Percentiles rank a stretch among this genome's conserved stretches.
phyloP scores from a whole-genome alignment of 2,888 invertebrate genomes.

The Marronus borbonicus region DNA sequence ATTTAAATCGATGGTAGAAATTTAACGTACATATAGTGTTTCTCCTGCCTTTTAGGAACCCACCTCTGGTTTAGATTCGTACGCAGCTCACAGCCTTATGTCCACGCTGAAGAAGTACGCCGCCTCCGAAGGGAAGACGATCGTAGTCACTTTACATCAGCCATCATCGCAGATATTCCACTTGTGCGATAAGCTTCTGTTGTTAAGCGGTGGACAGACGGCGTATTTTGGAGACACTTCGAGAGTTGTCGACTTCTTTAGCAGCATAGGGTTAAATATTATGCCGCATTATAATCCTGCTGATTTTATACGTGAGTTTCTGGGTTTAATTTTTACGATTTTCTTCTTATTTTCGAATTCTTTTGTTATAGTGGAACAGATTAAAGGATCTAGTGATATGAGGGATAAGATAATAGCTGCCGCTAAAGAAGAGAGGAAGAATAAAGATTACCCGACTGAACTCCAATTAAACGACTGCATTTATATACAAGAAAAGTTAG shows the following conservation, averaged over 20 bases:
- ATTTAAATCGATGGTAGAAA: background rate
- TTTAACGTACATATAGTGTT: slow-evolving; percentile 26
- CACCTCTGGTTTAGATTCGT: slow-evolving; percentile 87
- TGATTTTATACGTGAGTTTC: slow-evolving; percentile 83
- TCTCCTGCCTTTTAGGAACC: slow-evolving; percentile 76
- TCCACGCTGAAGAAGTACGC: slow-evolving; percentile 82
- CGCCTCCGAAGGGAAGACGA: slow-evolving; percentile 82
- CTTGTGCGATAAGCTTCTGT: slow-evolving; percentile 83
- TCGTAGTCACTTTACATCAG: slow-evolving; percentile 86
- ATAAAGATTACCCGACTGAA: slow-evolving; percentile 75
- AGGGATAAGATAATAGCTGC: slow-evolving; percentile 79
- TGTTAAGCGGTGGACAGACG: slow-evolving; percentile 80
- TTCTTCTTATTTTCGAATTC: too few species aligned
- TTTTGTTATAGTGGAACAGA: slow-evolving; percentile 79
- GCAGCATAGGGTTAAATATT: slow-evolving; percentile 79
- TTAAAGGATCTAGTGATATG: slow-evolving; percentile 80
- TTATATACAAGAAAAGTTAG: slow-evolving; percentile 67
- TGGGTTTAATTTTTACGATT: background rate
- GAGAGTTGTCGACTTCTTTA: slow-evolving; percentile 82
- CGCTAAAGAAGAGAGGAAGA: slow-evolving; percentile 76
- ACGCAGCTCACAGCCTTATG: slow-evolving; percentile 84
- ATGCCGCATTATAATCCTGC: slow-evolving; percentile 87
- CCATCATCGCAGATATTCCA: slow-evolving; percentile 89
- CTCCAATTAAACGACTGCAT: slow-evolving; percentile 68
- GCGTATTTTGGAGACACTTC: slow-evolving; percentile 84